phyloP scores from a whole-genome alignment of 2,888 invertebrate genomes.

The Acleris literana region DNA sequence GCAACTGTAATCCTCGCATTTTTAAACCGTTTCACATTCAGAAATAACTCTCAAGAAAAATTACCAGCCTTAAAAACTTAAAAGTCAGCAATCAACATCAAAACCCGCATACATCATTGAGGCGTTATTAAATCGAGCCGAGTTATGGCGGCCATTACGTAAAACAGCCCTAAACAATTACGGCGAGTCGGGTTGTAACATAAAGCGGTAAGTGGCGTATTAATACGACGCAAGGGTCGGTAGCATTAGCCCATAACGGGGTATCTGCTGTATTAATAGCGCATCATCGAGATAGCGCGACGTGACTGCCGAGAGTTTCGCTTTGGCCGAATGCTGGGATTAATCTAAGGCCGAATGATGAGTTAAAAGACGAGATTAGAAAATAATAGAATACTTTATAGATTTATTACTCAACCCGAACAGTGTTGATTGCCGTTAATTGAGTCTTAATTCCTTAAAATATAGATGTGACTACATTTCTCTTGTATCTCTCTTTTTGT shows the following conservation, averaged over 20 bases:
- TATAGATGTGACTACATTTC: no score
- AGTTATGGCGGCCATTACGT: conserved; percentile 63
- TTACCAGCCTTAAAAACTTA: conserved; percentile 18
- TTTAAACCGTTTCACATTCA: not conserved
- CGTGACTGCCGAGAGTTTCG: conserved; percentile 32
- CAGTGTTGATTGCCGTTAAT: no score
- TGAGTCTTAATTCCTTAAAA: no score
- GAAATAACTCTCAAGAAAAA: conserved; percentile 14
- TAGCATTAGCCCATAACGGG: conserved; percentile 43
- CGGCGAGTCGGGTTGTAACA: conserved; percentile 57
- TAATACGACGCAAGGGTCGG: conserved; percentile 18
- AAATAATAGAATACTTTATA: no score
- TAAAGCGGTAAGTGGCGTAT: conserved; percentile 67
- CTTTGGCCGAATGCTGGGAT: conserved; percentile 9
- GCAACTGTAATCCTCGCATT: not conserved
- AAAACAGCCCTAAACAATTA: conserved; percentile 78
- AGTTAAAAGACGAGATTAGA: not conserved
- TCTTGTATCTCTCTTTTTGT: no score
- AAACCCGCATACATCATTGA: conserved; percentile 43
- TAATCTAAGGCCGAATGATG: conserved; percentile 1
- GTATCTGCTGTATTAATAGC: conserved; percentile 76
- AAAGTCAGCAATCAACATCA: conserved; percentile 20
- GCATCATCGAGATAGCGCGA: conserved; percentile 72
- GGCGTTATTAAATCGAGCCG: conserved; percentile 51
- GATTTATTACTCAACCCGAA: no score